Base-by-base conservation (phyloP, 1,140 invertebrate genomes). In the Meloidogyne hapla region DNA sequence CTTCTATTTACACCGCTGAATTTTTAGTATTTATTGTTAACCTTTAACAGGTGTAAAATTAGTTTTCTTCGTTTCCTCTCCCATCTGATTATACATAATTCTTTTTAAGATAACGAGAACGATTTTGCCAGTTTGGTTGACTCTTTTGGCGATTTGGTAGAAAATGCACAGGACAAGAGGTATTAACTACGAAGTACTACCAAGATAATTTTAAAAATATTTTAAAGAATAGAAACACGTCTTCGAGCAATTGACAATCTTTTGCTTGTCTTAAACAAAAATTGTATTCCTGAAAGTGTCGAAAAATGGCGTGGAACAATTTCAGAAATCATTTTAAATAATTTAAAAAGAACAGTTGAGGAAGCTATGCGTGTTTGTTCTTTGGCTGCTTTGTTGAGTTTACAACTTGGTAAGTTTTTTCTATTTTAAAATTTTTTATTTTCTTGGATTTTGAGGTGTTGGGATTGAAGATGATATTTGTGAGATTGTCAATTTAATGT, bases 91-190 rank as follows among this genome's bases (percentile, higher is more conserved):
- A 74, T 25, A n/a, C n/a, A n/a, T n/a, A n/a, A n/a, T n/a, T 72
- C 38, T 71, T 66, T 28, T 26, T 71, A 28, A 71, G 79, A 81
- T 45, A 78, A 74, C 63, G 81, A 81, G 25, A 63, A 80, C 23
- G 71, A 83, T 23, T 42, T 48, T 40, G 42, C 40, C 10, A 69
- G 26, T 48, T 23, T 72, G 25, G 61, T 83, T 13, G 80, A 81
- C 28, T 83, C 76, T 23, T 81, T 81, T 62, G 74, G 18, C 2
- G 80, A 81, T 56, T 69, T 66, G 26, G 45, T 81, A 8, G 81
- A 81, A 28, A 74, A 81, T 65, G 80, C 80, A 26, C 78, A 81
- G 66, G 80, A 81, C 66, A 81, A 81, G 66, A 80, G 63, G 79
- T 80, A 26, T 18, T 80, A 9, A 61, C 23, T 42, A 45, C n/a